phyloP scores from a whole-genome alignment of 2,797 vertebrate genomes.

The Pseudotriccus pelzelni region DNA sequence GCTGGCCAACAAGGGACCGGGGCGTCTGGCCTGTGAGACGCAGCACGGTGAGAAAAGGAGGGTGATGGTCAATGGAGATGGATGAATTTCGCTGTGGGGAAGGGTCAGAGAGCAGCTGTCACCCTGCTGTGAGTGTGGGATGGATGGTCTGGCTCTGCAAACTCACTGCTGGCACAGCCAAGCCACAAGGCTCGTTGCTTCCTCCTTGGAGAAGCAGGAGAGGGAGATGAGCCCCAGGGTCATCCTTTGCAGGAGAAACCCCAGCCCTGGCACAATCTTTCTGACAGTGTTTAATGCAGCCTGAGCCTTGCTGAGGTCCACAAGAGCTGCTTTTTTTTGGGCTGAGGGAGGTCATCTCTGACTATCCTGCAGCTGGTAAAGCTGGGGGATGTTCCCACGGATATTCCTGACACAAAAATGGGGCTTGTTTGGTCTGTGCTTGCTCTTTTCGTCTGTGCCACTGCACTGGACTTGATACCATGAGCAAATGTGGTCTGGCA shows the following conservation, averaged over 20 bases:
- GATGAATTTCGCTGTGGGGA: background rate
- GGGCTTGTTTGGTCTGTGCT: background rate
- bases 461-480: background rate
- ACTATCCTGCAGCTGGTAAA: background rate
- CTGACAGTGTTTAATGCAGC: background rate
- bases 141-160: background rate
- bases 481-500: background rate
- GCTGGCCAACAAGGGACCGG: background rate
- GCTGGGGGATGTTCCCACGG: background rate
- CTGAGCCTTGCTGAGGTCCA: background rate
- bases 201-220: background rate
- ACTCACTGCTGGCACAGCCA: background rate
- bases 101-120: background rate
- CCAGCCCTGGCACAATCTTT: background rate
- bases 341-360: background rate
- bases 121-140: background rate
- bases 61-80: fast-evolving
- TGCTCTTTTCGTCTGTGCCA: too few relatives aligned
- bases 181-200: background rate
- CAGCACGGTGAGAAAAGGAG: background rate
- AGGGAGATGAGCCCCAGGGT: background rate
- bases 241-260: background rate
- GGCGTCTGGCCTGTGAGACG: background rate
- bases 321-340: background rate
- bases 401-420: too few relatives aligned